A percentile compares a stretch with the other conserved stretches of the same genome.
phyloP scores from a whole-genome alignment of 2,888 invertebrate genomes.

The Arenicola marina region DNA sequence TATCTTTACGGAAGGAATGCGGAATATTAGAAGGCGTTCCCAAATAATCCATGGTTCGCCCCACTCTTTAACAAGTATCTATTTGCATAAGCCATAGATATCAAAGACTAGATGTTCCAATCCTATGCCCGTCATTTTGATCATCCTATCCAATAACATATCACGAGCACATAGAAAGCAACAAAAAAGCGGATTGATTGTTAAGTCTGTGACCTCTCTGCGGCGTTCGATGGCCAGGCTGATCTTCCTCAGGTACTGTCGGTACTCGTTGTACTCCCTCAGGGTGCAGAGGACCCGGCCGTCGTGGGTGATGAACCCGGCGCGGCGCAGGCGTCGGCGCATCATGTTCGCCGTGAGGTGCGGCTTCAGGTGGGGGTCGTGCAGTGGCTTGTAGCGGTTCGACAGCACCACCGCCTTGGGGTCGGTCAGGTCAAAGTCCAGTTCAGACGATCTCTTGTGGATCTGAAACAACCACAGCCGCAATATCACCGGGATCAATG shows the following conservation, averaged over 20 bases:
- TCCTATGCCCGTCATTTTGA: too few species aligned
- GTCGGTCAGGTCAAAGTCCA: conserved; percentile 50
- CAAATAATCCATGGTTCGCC: too few species aligned
- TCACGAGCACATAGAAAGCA: too few species aligned
- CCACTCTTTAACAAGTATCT: too few species aligned
- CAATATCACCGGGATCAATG: too few species aligned
- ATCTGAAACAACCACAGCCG: too few species aligned
- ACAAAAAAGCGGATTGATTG: too few species aligned
- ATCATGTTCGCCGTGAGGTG: conserved; percentile 15
- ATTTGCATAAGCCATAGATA: too few species aligned
- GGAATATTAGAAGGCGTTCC: too few species aligned
- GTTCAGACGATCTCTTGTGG: conserved; percentile 18
- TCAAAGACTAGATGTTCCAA: too few species aligned
- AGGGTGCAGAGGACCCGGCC: conserved; percentile 70
- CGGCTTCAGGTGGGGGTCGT: conserved; percentile 47
- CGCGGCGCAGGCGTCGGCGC: conserved; percentile 62
- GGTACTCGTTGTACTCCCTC: conserved; percentile 71
- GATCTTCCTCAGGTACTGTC: conserved; percentile 64
- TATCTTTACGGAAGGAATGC: too few species aligned
- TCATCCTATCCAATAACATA: too few species aligned
- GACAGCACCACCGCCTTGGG: conserved; percentile 41
- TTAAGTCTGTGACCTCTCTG: conserved; percentile 26
- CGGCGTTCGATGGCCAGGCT: conserved; percentile 39
- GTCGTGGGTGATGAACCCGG: conserved; percentile 68
- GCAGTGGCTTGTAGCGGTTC: conserved; percentile 46